Percentiles rank a stretch among this genome's conserved stretches.
These are phyloP conservation scores for Agonopterix arenella DNA, from an alignment of 2,888 invertebrate species.

Conservation along the genomic window DNA sequence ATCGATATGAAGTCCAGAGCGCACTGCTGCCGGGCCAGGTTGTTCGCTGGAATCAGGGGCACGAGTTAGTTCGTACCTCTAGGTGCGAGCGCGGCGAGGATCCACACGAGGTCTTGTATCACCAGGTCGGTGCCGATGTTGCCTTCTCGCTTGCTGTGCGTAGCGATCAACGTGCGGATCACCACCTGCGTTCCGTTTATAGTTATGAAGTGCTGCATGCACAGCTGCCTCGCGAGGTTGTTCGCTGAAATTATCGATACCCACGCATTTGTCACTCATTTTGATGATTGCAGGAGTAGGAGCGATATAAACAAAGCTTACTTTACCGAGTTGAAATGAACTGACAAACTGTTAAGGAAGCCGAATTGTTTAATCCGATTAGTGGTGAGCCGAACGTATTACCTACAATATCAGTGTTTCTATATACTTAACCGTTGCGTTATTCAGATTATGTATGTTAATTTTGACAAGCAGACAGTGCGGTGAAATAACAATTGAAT, in stretches of 20 bases:
- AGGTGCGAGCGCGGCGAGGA: constrained; percentile 75
- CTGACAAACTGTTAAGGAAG: constrained; percentile 16
- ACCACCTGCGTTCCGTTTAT: constrained; percentile 76
- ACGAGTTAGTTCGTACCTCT: constrained; percentile 54
- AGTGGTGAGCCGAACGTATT: constrained; percentile 11
- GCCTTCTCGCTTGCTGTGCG: constrained; percentile 71
- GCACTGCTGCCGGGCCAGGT: constrained; percentile 55
- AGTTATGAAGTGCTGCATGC: constrained; percentile 69
- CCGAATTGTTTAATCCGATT: constrained; percentile 16
- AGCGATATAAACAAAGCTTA: neutral
- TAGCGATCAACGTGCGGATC: constrained; percentile 70
- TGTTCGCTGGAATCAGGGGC: constrained; percentile 60
- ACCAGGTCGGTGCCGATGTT: constrained; percentile 70
- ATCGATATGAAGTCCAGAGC: constrained; percentile 63
- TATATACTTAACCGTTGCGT: neutral
- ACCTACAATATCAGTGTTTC: constrained; percentile 11
- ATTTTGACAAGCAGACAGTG: constrained; percentile 25
- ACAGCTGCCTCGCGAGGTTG: constrained; percentile 67
- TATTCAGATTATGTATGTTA: constrained; percentile 20
- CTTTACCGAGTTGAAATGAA: constrained; percentile 8
- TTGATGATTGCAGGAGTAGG: neutral
- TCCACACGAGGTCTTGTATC: constrained; percentile 78
- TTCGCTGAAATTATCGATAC: constrained; percentile 63
- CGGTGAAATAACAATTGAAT: constrained; percentile 35
- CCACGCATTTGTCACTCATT: constrained; percentile 14